Evolutionary conservation across 1,140 invertebrate genomes (phyloP), one percentile per base, ranked within the genome.

Genomic region (Atopsyche davidsoni): DNA sequence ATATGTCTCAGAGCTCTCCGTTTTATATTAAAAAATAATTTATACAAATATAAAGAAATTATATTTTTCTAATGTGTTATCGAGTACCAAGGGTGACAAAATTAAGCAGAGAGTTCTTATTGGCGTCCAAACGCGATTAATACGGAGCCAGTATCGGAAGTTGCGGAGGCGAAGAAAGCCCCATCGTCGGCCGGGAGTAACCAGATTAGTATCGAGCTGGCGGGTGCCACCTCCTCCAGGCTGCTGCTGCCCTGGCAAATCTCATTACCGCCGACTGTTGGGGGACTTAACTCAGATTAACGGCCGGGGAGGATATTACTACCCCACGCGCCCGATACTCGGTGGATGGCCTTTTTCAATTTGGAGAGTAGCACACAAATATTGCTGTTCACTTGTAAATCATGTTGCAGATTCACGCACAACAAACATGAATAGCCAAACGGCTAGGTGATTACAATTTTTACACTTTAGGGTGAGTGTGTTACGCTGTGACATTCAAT

Each of bases 201-300:
- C 44, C 36, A 22, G 55, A 58, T 58, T 58, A 58, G 51, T 58
- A 58, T 58, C 55, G 55, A 58, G 45, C 44, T 51, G 46, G 46
- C n/a, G n/a, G n/a, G n/a, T n/a, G n/a, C 34, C 23, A 13, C 39
- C 42, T 46, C 47, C 18, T 7, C 23, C 13, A 40, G 32, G 44
- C 31, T 51, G 49, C 50, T 48, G 34, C 28, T 47, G 13, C 14
- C 48, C 32, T 38, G 36, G 28, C 41, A 58, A 58, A 53, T 58
- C 48, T 53, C 51, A 58, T 58, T 53, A 53, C 22, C n/a, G 13
- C 17, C 32, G 14, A 38, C 28, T 34, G 23, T 28, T 21, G 55
- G 46, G 46, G 35, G 25, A 32, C 39, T 47, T 58, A 58, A 58
- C 54, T 58, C 55, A 54, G 55, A 58, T 58, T 58, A 58, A 58